These are phyloP conservation scores for Thamnaconus septentrionalis DNA, from an alignment of 2,113 vertebrate species.

Conservation along the genomic window DNA sequence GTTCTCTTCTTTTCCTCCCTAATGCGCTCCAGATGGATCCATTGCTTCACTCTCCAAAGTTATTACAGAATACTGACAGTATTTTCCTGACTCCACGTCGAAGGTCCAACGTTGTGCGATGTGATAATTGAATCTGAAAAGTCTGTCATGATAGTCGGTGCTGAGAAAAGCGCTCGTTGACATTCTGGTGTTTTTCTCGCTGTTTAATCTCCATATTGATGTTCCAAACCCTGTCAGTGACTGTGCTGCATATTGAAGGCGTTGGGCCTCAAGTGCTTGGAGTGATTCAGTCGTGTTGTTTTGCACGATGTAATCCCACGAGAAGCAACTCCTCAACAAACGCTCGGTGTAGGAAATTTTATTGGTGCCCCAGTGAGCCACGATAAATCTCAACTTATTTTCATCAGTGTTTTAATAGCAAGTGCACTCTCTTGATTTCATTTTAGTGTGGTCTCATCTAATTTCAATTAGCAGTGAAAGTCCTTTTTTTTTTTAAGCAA, in stretches of 20 bases:
- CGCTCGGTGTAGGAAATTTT: neutral
- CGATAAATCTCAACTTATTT: constrained; percentile 35
- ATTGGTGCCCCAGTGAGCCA: constrained; percentile 20
- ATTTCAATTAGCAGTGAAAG: constrained; percentile 43
- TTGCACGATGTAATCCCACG: too few species aligned
- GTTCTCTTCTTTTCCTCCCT: constrained; percentile 2
- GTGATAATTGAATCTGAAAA: too few species aligned
- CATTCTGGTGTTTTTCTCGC: too few species aligned
- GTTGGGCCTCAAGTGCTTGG: too few species aligned
- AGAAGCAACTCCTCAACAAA: neutral
- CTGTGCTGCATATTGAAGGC: too few species aligned
- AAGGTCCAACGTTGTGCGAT: too few species aligned
- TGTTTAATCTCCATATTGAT: too few species aligned
- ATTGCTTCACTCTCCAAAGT: neutral
- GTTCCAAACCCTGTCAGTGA: too few species aligned
- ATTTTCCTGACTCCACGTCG: constrained; percentile 12
- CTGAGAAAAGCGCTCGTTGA: too few species aligned
- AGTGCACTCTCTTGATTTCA: constrained; percentile 39
- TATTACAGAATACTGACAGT: constrained; percentile 19
- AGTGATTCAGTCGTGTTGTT: too few species aligned
- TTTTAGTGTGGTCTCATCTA: constrained; percentile 58
- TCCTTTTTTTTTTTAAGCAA: constrained; percentile 48
- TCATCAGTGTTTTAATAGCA: constrained; percentile 45
- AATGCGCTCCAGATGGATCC: constrained; percentile 5
- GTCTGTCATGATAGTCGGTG: too few species aligned